Base-by-base conservation (phyloP, 2,113 vertebrate species). In the Muntiacus muntjak region DNA sequence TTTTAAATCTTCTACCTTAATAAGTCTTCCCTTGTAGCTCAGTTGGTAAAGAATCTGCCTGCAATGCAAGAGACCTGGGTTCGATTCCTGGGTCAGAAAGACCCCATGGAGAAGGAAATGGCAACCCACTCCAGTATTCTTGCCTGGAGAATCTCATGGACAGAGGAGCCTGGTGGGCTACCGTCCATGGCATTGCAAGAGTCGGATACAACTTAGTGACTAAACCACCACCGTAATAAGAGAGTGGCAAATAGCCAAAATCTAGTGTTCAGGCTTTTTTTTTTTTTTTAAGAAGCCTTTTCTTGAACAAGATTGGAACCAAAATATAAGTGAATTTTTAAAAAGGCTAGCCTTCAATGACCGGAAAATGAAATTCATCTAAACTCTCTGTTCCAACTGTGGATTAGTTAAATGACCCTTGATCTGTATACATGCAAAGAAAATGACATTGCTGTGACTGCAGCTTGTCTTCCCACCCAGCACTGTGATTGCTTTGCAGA, bases 341-440 rank as follows among this genome's bases (percentile, higher is more conserved):
- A n/a, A 95, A 97, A 95, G 78, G 13, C 74, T 93, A 78, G 57
- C 26, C 54, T 97, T 92, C 57, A 96, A 16, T 96, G 74, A 96
- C 74, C 2, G 0, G 88, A 91, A 95, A 95, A 54, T 84, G 60
- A 92, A 97, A 93, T 92, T 52, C 89, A 89, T 95, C 47, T 64
- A 97, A 91, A 94, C 15, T 88, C 57, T 86, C n/a, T 93, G 58
- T 97, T 98, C 82, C 88, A 96, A 91, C 10, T 58, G 36, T 95
- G 84, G 89, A 54, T 94, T 94, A 87, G 88, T 95, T 94, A 92
- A 94, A 64, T 94, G 84, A 85, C 84, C 60, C 14, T 95, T 81
- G 67, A 74, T 81, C 78, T 93, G 87, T 89, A n/a, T 97, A 96
- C 95, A 95, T 95, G 12, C 33, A 23, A 97, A 92, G 30, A 92